Evolutionary conservation across 2,888 invertebrate species (phyloP), one percentile per base, ranked within the genome.

Genomic region (Amphipoea lucens): DNA sequence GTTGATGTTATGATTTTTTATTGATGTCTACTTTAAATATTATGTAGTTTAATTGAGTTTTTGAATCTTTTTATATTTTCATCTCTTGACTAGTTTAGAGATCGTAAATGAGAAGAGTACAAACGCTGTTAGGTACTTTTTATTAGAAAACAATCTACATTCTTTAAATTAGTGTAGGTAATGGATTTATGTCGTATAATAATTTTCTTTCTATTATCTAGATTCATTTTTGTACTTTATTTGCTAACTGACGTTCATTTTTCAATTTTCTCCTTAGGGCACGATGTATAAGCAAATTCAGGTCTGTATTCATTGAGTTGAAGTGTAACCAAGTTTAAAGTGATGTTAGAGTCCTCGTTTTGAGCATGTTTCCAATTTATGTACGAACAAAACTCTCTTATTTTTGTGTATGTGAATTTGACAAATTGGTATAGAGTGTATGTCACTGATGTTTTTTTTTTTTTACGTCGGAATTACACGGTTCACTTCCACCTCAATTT

Each of bases 261-360:
- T 91, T 90, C 71, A 89, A 91, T 96, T 96, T 95, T 95, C 92
- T 96, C 95, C 94, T 93, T 96, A 97, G 97, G 97, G 93, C 93
- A 96, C 97, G 96, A 95, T 96, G 93, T 97, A 94, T 97, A 97
- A 97, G 92, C 96, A 97, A 95, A 97, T 97, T 92, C 96, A 97
- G 97, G 97, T 97, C 95, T 96, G 97, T 97, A 97, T 95, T 92
- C 54, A 86, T 90, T 92, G 85, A 91, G 87, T 90, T 91, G 88
- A 91, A 90, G 76, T 91, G 88, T 91, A 87, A 88, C 73, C 79
- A 89, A 93, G 89, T 94, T 94, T 93, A 91, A 93, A 94, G 94
- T 95, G 93, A 94, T 93, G 94, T 96, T 94, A 92, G 92, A 92
- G 90, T 92, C 91, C 88, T 88, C 90, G 91, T 93, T 88, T 92